Base-by-base conservation (phyloP, 1,140 invertebrate species). In the Mactra quadrangularis region DNA sequence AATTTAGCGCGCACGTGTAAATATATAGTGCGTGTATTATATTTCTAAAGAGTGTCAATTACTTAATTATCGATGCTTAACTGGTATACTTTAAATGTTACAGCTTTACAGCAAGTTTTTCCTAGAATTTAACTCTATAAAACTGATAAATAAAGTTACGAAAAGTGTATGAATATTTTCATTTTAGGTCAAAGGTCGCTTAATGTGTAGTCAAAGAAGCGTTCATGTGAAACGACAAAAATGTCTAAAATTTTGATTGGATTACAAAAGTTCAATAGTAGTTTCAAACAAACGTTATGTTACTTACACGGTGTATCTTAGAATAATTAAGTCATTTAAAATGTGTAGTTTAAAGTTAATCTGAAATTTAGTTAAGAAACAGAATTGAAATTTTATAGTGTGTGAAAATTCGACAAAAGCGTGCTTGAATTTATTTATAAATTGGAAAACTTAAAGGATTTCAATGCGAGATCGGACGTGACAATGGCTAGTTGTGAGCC, bases 401-500 rank as follows among this genome's bases (percentile, higher is more conserved):
- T 15, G 15, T 2, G 11, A 9, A 9, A 6, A 19, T 70, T 17
- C 7, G n/a, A n/a, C 25, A 1, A 59, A 13, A 27, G 22, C 60
- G 45, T 22, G 45, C 53, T 41, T 64, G 59, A 31, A 78, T 78
- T 66, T 76, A 76, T 45, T 60, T 25, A 38, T 7, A 41, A 41
- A n/a, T 47, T 78, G 22, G 4, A 38, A 64, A 50, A 41, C 17
- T 60, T 2, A n/a, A 15, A 0, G 35, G n/a, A 45, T 57, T 57
- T 33, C 22, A 45, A 41, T 41, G 33, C 22, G 25, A 41, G 38
- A 59, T 19, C 2, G 31, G 57, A 47, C 25, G 17, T 27, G 15
- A 64, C n/a, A 45, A 78, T 78, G 75, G 75, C 75, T 64, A 55
- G 22, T 19, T 45, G 29, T 19, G 75, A 78, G 60, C 75, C 59